Evolutionary conservation across 2,797 vertebrate species (phyloP), one percentile per base, ranked within the genome.

Genomic region (Pseudomugil tenellus): DNA sequence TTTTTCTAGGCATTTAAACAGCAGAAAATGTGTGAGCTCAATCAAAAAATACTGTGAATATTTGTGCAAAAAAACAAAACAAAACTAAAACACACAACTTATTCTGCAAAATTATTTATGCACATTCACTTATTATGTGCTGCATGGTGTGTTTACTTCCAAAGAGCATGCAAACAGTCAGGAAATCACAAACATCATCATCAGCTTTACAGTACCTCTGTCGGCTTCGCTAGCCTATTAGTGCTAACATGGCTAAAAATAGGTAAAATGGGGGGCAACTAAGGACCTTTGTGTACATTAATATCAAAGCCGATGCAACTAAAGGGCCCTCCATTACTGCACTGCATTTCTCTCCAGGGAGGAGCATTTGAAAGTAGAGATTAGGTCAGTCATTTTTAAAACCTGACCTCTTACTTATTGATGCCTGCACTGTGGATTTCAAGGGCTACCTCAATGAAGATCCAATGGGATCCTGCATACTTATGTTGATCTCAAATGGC

Each of bases 221-320:
- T 70, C 54, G 12, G 11, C 8, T 81, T 54, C 49, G 48, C 11
- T 34, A 55, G 43, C 60, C 48, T 26, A 43, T 67, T 55, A 51
- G 57, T 63, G 66, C 63, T 63, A 80, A 67, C 61, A 76, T 34
- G 54, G 67, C 74, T 80, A 77, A 81, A 91, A 91, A 84, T 64
- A 85, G 81, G 53, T 57, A 67, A 32, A 56, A 16, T 3, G 58
- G 58, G 59, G 57, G 60, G 56, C 60, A 48, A 69, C 14, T 62
- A 19, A 53, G 61, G 37, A 61, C 12, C 9, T 74, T 67, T 79
- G 63, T 82, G 55, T 73, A 76, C 68, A 80, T 84, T 74, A 79
- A 64, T 64, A 46, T 76, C 41, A 46, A 65, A 80, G 69, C 48
- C 70, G 49, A 62, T 21, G 35, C 64, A 67, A 70, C 59, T 60